These are phyloP conservation scores for Helogale parvula DNA, from an alignment of 2,113 vertebrate species.

Conservation along the genomic window DNA sequence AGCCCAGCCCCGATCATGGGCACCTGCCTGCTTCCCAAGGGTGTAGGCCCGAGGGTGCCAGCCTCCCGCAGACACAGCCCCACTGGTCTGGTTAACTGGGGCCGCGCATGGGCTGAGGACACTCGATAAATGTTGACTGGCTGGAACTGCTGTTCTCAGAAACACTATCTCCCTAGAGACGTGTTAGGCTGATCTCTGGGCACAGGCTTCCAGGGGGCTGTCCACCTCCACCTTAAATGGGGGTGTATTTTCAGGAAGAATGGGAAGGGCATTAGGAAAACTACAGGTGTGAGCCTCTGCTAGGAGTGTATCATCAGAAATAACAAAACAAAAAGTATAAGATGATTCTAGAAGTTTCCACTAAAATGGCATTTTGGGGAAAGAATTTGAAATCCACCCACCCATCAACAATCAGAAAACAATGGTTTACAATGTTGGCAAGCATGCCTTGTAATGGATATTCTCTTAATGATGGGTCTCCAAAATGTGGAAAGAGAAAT, in stretches of 20 bases:
- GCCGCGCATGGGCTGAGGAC: not conserved
- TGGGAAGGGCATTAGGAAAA: not conserved
- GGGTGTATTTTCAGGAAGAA: not conserved
- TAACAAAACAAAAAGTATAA: not conserved
- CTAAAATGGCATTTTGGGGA: not conserved
- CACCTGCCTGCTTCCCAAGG: not conserved
- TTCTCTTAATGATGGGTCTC: not conserved
- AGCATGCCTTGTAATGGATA: fast-evolving
- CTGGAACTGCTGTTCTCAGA: not conserved
- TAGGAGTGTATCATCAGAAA: not conserved
- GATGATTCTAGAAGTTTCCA: not conserved
- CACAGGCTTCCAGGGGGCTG: not conserved
- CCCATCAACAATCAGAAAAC: not conserved
- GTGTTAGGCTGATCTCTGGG: not conserved
- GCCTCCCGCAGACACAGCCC: not conserved
- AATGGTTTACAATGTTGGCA: too few species aligned
- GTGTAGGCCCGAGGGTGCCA: too few species aligned
- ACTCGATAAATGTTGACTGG: not conserved
- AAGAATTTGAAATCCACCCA: not conserved
- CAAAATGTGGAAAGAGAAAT: not conserved
- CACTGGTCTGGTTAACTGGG: not conserved
- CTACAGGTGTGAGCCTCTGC: not conserved
- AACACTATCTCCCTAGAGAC: not conserved
- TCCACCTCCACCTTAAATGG: not conserved
- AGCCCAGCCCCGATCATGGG: fast-evolving